Evolutionary conservation across 2,113 vertebrate genomes (phyloP), one percentile per base, ranked within the genome.

Genomic region (Electrona antarctica): DNA sequence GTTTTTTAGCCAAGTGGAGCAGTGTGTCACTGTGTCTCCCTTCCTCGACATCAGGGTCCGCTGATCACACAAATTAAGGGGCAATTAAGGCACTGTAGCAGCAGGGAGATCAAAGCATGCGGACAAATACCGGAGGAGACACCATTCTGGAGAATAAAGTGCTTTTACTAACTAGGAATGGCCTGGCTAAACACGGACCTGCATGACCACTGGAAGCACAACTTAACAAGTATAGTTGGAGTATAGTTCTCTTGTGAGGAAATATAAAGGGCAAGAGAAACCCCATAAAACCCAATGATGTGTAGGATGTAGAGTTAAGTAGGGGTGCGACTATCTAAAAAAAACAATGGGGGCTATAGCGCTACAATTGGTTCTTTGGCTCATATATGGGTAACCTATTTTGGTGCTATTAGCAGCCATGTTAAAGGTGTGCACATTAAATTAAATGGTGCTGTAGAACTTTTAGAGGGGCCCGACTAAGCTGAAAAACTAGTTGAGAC

Each of bases 61-160:
- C 69, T 89, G 87, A 79, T 87, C 89, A 87, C 88, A 88, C 89
- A 88, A 91, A 91, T 91, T 87, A 90, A 90, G 82, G 81, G 80
- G 71, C 85, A 93, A 91, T 92, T 92, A 90, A 90, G 80, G 75
- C 62, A 52, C 1, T 76, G 80, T 86, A 90, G 85, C 78, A 75
- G 69, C 77, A 69, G 64, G 74, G 52, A 74, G 90, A 90, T 90
- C 88, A 90, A 90, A 90, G 85, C 7, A 46, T 73, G n/a, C n/a
- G 7, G 6, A 71, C 69, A 41, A 41, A 41, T 45, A 60, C 28
- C 77, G 69, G 65, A 83, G 71, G 12, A 79, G 67, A 86, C 84
- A 61, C 62, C 68, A 69, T 80, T 73, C 74, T 62, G 49, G 71
- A 88, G 62, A 74, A 70, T 59, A 79, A 63, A 82, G 64, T 79